Conservation (phyloP, 1,140 invertebrate genomes). For the Atta texana region DNA sequence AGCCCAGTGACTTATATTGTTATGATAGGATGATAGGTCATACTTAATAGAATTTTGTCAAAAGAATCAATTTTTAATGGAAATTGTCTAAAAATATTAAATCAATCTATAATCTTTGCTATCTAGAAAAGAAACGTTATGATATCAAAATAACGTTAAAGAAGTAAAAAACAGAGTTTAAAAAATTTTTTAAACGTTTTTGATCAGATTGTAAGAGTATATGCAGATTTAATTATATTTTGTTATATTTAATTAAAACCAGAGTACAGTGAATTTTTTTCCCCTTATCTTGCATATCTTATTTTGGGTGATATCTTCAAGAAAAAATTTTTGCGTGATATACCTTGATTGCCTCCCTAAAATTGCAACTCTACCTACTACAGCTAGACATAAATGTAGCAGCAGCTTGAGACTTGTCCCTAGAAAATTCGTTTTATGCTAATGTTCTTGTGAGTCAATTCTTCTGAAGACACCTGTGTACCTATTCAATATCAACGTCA, state of each 20-base stretch:
- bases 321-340: neutral
- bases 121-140: neutral
- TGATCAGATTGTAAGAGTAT: neutral
- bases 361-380: neutral
- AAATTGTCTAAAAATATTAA: neutral
- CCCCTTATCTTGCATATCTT: neutral
- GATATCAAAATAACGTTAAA: neutral
- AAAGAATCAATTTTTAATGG: neutral
- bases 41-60: neutral
- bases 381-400: neutral
- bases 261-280: neutral
- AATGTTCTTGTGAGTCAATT: constrained; percentile 12
- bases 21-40: constrained; percentile 8
- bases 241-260: neutral
- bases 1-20: constrained; percentile 7
- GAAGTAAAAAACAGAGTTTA: neutral
- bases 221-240: neutral
- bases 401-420: neutral
- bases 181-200: neutral
- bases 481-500: neutral
- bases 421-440: constrained; percentile 13
- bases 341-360: neutral
- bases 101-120: neutral
- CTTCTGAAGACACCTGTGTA: constrained; percentile 24
- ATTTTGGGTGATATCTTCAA: neutral